phyloP scores from a whole-genome alignment of 2,797 vertebrate species.

The Mormyrops boulengeri region DNA sequence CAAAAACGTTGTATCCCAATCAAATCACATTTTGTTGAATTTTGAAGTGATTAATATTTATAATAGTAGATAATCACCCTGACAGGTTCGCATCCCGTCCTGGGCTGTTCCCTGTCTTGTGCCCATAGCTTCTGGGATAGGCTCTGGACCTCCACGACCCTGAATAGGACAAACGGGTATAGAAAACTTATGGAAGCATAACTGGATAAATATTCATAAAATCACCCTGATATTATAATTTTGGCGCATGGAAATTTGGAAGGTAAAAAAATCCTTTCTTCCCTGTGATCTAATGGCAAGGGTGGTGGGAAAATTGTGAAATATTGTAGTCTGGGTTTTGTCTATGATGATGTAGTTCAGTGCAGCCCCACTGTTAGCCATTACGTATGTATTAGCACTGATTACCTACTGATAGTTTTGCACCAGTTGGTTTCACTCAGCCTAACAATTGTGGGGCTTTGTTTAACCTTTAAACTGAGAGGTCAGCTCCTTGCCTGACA shows the following conservation, averaged over 20 bases:
- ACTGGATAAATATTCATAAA: conserved; percentile 45
- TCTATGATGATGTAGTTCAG: conserved; percentile 80
- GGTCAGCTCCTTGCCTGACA: conserved; percentile 65
- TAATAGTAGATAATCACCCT: background rate
- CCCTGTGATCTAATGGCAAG: conserved; percentile 35
- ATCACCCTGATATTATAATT: conserved; percentile 49
- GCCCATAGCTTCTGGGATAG: background rate
- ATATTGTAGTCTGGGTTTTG: conserved; percentile 65
- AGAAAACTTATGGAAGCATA: background rate
- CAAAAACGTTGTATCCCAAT: background rate
- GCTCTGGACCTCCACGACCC: background rate
- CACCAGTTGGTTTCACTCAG: conserved; percentile 92
- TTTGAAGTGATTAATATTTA: background rate
- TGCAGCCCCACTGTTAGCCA: conserved; percentile 83
- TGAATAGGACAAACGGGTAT: background rate
- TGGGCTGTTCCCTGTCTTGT: background rate
- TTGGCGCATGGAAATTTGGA: conserved; percentile 34
- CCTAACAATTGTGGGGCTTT: conserved; percentile 85
- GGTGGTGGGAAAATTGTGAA: conserved; percentile 53
- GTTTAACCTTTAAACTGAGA: conserved; percentile 87
- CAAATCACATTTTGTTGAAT: background rate
- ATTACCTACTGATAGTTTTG: conserved; percentile 91
- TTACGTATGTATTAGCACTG: conserved; percentile 98
- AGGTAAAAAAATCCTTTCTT: conserved; percentile 20
- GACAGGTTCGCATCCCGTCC: background rate